Conservation (phyloP, 2,888 invertebrate genomes). For the Anticlea derivata region DNA sequence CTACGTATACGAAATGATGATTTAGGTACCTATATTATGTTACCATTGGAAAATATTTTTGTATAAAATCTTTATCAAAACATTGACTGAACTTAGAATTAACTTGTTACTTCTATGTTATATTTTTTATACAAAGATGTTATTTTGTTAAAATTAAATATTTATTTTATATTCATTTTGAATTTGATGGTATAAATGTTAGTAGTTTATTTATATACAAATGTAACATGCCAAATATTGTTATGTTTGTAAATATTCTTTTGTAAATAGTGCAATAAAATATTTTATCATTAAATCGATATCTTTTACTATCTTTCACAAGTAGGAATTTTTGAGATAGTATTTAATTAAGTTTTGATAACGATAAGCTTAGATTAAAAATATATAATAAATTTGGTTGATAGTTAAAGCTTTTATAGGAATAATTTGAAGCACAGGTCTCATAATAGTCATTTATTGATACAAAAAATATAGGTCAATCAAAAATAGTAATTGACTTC, state of each 20-base stretch:
- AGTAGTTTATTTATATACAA: conserved; percentile 5
- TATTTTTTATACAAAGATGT: neutral
- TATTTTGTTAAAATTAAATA: neutral
- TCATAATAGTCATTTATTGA: no score
- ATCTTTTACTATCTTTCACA: conserved; percentile 4
- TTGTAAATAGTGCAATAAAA: conserved; percentile 39
- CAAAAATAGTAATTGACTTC: no score
- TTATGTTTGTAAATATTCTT: conserved; percentile 25
- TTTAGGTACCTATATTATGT: no score
- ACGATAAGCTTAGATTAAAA: conserved; percentile 16
- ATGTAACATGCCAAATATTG: conserved; percentile 28
- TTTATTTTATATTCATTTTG: conserved; percentile 7
- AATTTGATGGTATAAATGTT: no score
- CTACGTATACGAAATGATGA: no score
- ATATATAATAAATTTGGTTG: neutral
- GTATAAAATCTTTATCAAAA: neutral
- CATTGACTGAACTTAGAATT: conserved; percentile 7
- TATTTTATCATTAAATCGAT: conserved; percentile 10
- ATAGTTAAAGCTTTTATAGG: conserved; percentile 1
- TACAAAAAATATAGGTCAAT: no score
- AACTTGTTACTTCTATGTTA: neutral
- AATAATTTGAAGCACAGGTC: neutral
- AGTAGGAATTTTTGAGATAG: no score
- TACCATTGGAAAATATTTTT: conserved; percentile 18
- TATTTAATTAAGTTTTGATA: conserved; percentile 12